Base-by-base conservation (phyloP, 2,797 vertebrate genomes). In the Nannoperca obscura region DNA sequence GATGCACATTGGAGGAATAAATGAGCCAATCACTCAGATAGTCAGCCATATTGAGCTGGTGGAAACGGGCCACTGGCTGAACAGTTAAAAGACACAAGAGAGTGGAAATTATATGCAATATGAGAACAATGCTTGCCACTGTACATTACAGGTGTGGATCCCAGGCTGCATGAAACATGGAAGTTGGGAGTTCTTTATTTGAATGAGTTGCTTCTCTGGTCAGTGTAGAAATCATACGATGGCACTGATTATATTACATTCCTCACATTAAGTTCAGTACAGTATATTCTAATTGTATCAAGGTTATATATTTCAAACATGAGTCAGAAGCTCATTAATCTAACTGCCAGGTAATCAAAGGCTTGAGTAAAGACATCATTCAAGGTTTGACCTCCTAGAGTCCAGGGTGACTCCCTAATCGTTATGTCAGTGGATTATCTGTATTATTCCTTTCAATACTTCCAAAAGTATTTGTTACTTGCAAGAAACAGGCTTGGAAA, bases 21-120 rank as follows among this genome's bases (percentile, higher is more conserved):
- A 92, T 89, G 88, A 82, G 64, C 85, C 81, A 91, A 91, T 94
- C 89, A 88, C 78, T 93, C 86, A 88, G 87, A 85, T 14, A 47
- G 87, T 88, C 82, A 78, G 88, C 67, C 84, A 86, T 89, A 89
- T 87, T 88, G 90, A 91, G 76, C 49, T 44, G 58, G 78, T 81
- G 86, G 87, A 82, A 91, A 85, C 77, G 80, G 77, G 81, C 88
- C 86, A 88, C 53, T 30, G 70, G 61, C 79, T 89, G 78, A 87
- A 88, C 82, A 82, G 76, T 87, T 85, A 88, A 79, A 78, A 88
- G 78, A 87, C 70, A 86, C 78, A 90, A 88, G 85, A 83, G 65
- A 71, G 84, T 81, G 77, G 67, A 87, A 76, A 84, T 86, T 80
- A 75, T 76, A 74, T 86, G 73, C 86, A 85, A 86, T 86, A 85